Evolutionary conservation across 1,140 invertebrate genomes (phyloP).

Genomic region (Neodiprion lecontei): DNA sequence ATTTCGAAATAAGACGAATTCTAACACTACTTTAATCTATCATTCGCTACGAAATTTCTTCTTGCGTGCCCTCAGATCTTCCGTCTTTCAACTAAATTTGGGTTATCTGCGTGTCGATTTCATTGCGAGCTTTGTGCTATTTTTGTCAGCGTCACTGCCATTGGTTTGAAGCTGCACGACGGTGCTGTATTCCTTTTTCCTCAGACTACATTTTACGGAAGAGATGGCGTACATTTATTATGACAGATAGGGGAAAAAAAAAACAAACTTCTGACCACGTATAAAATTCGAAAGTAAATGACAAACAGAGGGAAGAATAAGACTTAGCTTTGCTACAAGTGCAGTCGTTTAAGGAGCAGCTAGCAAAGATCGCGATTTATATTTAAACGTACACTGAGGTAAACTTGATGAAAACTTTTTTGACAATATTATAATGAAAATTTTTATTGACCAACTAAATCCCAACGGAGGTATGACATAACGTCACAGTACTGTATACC

Average conservation of each 20-base stretch:
- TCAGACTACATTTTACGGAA: neutral
- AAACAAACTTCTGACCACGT: neutral
- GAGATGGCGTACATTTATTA: neutral
- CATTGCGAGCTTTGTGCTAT: too few relatives aligned
- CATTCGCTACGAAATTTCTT: too few relatives aligned
- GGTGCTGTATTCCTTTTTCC: too few relatives aligned
- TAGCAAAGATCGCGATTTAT: neutral
- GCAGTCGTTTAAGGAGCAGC: neutral
- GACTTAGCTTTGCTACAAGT: neutral
- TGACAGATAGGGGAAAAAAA: neutral
- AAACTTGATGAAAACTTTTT: neutral
- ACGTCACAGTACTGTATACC: too few relatives aligned
- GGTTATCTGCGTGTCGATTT: too few relatives aligned
- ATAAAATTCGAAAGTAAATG: slow-evolving; percentile 8
- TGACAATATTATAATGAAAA: neutral
- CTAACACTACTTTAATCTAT: too few relatives aligned
- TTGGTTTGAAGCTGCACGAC: too few relatives aligned
- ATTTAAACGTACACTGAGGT: neutral
- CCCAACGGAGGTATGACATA: too few relatives aligned
- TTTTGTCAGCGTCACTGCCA: too few relatives aligned
- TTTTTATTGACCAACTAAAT: neutral
- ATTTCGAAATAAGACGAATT: too few relatives aligned
- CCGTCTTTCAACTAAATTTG: too few relatives aligned
- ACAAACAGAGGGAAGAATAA: neutral
- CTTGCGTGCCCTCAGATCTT: too few relatives aligned